These are phyloP conservation scores for Catocala fraxini DNA, from an alignment of 2,888 invertebrate species.

Conservation along the genomic window DNA sequence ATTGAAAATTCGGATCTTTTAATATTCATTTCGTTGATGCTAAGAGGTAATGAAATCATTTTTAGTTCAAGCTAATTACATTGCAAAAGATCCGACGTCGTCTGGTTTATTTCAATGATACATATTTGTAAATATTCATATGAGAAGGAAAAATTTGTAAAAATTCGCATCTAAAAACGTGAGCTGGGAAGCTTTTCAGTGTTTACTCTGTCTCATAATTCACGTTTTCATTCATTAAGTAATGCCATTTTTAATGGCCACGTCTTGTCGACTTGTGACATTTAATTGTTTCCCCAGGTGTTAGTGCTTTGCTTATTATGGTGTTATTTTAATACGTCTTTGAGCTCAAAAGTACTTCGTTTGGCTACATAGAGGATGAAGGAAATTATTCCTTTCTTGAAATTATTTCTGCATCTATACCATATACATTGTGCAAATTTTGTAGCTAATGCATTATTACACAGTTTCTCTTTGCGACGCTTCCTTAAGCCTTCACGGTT, in stretches of 20 bases:
- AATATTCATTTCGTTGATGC: no score
- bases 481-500: no score
- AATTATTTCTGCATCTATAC: no score
- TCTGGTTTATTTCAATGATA: slow-evolving; percentile 52
- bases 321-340: background rate
- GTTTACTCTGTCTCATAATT: slow-evolving; percentile 61
- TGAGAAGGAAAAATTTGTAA: slow-evolving; percentile 46
- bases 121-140: slow-evolving; percentile 52
- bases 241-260: slow-evolving; percentile 54
- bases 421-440: no score
- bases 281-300: slow-evolving; percentile 13
- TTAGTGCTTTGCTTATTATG: slow-evolving; percentile 7
- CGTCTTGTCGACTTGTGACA: slow-evolving; percentile 38
- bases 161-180: slow-evolving; percentile 47
- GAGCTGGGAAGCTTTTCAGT: slow-evolving; percentile 54
- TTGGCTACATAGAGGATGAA: no score
- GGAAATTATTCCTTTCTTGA: no score
- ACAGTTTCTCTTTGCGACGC: no score
- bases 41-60: no score
- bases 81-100: slow-evolving; percentile 20
- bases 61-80: no score
- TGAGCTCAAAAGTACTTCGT: no score
- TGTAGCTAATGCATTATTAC: no score
- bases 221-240: slow-evolving; percentile 52
- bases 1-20: no score